phyloP scores from a whole-genome alignment of 2,113 vertebrate genomes.

The Oreotrochilus melanogaster region DNA sequence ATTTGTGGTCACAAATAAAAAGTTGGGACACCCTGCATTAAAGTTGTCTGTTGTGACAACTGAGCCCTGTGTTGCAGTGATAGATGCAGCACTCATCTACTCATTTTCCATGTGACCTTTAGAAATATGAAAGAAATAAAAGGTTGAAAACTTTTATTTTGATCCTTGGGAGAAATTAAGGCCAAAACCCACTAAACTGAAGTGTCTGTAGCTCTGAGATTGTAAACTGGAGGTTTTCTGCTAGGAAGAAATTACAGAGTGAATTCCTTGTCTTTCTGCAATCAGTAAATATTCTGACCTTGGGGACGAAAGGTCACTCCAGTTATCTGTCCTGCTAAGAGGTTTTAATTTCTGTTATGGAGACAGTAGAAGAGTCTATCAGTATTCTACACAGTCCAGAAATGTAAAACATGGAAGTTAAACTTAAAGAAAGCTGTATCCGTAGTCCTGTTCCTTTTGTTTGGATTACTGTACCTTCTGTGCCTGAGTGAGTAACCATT shows the following conservation, averaged over 20 bases:
- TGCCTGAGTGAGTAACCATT: neutral
- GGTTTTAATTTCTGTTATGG: neutral
- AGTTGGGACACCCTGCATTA: neutral
- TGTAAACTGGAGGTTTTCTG: neutral
- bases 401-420: neutral
- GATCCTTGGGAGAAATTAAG: neutral
- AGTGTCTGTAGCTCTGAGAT: neutral
- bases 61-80: neutral
- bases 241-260: neutral
- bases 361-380: neutral
- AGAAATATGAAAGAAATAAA: fast-evolving
- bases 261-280: neutral
- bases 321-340: neutral
- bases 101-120: neutral
- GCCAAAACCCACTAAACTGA: neutral
- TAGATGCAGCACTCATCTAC: neutral
- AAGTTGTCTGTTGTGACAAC: neutral
- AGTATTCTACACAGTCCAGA: neutral
- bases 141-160: neutral
- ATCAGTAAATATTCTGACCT: neutral
- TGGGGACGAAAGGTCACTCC: neutral
- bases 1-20: neutral
- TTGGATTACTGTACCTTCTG: neutral
- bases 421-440: neutral
- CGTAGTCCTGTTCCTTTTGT: neutral